A percentile compares a stretch with the other conserved stretches of the same genome.
These are phyloP conservation scores for Drosophila persimilis DNA, from an alignment of 1,140 invertebrate species.

Conservation along the genomic window DNA sequence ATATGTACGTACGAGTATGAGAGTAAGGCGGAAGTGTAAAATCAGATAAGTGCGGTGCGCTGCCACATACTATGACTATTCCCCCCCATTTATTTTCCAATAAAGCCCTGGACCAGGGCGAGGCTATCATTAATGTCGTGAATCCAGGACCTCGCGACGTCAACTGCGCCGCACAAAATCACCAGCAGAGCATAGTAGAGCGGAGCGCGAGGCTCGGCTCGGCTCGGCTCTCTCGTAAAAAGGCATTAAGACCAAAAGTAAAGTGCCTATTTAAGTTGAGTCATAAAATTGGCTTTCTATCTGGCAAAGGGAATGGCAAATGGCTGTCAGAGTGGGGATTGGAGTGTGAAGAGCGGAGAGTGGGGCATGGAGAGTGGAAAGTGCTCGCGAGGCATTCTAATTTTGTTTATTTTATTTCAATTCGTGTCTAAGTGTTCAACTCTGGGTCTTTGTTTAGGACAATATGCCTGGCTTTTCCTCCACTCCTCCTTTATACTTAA, in stretches of 20 bases:
- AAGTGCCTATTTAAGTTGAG: constrained; percentile 82
- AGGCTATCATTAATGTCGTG: constrained; percentile 62
- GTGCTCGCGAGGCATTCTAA: constrained; percentile 42
- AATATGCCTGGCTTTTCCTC: constrained; percentile 39
- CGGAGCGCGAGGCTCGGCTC: background rate
- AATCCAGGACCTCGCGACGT: constrained; percentile 17
- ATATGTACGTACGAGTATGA: constrained; percentile 14
- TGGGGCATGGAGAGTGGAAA: background rate
- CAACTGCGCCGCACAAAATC: constrained; percentile 5
- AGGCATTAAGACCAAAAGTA: constrained; percentile 77
- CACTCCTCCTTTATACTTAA: too few species aligned
- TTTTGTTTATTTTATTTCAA: constrained; percentile 81
- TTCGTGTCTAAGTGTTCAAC: constrained; percentile 74
- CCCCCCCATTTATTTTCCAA: constrained; percentile 77
- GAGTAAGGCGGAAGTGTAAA: constrained; percentile 60
- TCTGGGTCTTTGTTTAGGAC: constrained; percentile 38
- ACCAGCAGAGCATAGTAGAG: constrained; percentile 17
- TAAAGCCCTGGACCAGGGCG: constrained; percentile 57
- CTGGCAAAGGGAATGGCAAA: constrained; percentile 43
- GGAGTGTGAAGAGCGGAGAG: background rate
- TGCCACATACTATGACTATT: constrained; percentile 54
- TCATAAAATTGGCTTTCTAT: constrained; percentile 82
- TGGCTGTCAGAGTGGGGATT: constrained; percentile 3
- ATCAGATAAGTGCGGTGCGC: constrained; percentile 68
- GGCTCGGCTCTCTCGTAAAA: constrained; percentile 57